These are phyloP conservation scores for Brachyrhaphis roseni DNA, from an alignment of 2,797 vertebrate species.

Conservation along the genomic window DNA sequence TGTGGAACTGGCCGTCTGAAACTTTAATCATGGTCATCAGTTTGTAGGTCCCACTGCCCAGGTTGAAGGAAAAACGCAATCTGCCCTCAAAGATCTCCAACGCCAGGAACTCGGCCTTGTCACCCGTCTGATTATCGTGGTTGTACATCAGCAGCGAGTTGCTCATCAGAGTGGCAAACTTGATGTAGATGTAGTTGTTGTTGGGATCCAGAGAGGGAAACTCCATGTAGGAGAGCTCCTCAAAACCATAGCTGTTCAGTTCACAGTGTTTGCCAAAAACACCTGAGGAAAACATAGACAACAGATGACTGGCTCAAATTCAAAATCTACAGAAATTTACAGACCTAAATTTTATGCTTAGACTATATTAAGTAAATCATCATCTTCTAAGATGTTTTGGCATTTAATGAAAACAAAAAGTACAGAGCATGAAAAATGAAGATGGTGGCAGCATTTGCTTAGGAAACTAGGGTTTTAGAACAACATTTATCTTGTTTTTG, in stretches of 20 bases:
- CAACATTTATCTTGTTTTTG: constrained; percentile 32
- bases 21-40: constrained; percentile 92
- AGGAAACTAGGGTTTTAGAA: constrained; percentile 32
- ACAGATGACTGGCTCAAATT: not conserved
- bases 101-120: constrained; percentile 94
- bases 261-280: constrained; percentile 99
- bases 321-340: not conserved
- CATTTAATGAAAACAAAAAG: not conserved
- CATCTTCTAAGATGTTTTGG: not conserved
- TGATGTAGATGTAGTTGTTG: constrained; percentile 98
- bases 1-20: constrained; percentile 96
- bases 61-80: constrained; percentile 94
- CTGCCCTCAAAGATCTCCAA: constrained; percentile 90
- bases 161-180: constrained; percentile 93
- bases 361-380: constrained; percentile 6
- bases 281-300: constrained; percentile 78
- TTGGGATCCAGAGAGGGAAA: constrained; percentile 97
- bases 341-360: not conserved
- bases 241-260: constrained; percentile 97
- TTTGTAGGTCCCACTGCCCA: constrained; percentile 92
- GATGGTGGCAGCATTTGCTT: constrained; percentile 45
- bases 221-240: constrained; percentile 97
- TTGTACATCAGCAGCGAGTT: constrained; percentile 93
- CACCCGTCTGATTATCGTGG: constrained; percentile 97
- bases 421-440: constrained; percentile 35